Evolutionary conservation across 2,888 invertebrate genomes (phyloP).

Genomic region (Drosophila peninsularis): DNA sequence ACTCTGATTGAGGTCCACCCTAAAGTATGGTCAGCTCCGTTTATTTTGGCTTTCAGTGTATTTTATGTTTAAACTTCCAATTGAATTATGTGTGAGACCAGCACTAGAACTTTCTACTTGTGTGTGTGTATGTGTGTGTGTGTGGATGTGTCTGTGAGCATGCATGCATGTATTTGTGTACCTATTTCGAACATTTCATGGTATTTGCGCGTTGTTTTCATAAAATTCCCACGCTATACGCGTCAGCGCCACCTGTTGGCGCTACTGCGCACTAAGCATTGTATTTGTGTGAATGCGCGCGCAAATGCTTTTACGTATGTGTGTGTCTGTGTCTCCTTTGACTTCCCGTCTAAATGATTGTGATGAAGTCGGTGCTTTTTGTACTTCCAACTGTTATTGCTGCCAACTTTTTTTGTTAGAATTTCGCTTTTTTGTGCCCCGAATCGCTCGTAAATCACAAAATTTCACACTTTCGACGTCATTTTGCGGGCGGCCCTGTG

Average conservation of each 20-base stretch:
- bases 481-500: slow-evolving; percentile 53
- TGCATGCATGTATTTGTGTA: neutral
- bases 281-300: slow-evolving; percentile 1
- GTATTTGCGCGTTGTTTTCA: slow-evolving; percentile 36
- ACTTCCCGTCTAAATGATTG: slow-evolving; percentile 20
- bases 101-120: neutral
- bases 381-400: slow-evolving; percentile 31
- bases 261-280: slow-evolving; percentile 37
- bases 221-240: slow-evolving; percentile 46
- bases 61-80: neutral
- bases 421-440: slow-evolving; percentile 34
- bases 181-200: neutral
- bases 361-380: slow-evolving; percentile 23
- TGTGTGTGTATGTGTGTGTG: neutral
- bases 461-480: slow-evolving; percentile 71
- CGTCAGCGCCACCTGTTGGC: slow-evolving; percentile 73
- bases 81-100: neutral
- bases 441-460: slow-evolving; percentile 71
- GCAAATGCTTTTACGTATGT: neutral
- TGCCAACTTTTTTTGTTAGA: slow-evolving; percentile 10
- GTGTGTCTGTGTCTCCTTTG: slow-evolving; percentile 12
- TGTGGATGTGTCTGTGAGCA: slow-evolving; percentile 1
- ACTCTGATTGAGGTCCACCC: slow-evolving; percentile 48
- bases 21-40: slow-evolving; percentile 25
- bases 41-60: neutral